These are phyloP conservation scores for Yponomeuta malinellus DNA, from an alignment of 2,888 invertebrate species.

Conservation along the genomic window DNA sequence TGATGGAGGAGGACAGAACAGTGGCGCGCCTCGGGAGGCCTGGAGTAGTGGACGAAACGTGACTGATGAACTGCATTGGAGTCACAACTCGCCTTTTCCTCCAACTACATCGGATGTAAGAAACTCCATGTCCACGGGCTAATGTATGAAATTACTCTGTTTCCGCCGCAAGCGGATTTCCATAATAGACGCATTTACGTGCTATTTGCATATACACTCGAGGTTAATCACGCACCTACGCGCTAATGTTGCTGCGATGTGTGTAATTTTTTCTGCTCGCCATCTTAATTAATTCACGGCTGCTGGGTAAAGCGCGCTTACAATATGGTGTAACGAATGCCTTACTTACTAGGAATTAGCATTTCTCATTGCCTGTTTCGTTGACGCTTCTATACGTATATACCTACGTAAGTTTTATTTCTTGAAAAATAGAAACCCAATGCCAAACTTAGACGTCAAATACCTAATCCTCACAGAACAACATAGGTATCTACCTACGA, in stretches of 20 bases:
- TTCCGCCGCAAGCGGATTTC: constrained; percentile 41
- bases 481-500: no score
- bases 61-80: not conserved
- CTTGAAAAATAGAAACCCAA: not conserved
- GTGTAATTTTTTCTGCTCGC: constrained; percentile 2
- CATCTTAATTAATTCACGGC: constrained; percentile 5
- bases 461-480: no score
- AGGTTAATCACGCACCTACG: constrained; percentile 8
- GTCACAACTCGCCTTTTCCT: no score
- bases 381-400: not conserved
- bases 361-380: not conserved
- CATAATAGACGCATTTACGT: constrained; percentile 40
- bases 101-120: not conserved
- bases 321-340: not conserved
- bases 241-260: not conserved
- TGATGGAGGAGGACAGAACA: no score
- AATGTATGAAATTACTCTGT: constrained; percentile 44
- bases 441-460: no score
- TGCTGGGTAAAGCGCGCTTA: not conserved
- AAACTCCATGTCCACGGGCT: constrained; percentile 17
- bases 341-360: not conserved
- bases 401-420: not conserved
- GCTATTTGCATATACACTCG: constrained; percentile 1
- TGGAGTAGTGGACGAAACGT: not conserved
- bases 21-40: no score